phyloP scores from a whole-genome alignment of 2,888 invertebrate genomes.

The Oxystoma pomonae region DNA sequence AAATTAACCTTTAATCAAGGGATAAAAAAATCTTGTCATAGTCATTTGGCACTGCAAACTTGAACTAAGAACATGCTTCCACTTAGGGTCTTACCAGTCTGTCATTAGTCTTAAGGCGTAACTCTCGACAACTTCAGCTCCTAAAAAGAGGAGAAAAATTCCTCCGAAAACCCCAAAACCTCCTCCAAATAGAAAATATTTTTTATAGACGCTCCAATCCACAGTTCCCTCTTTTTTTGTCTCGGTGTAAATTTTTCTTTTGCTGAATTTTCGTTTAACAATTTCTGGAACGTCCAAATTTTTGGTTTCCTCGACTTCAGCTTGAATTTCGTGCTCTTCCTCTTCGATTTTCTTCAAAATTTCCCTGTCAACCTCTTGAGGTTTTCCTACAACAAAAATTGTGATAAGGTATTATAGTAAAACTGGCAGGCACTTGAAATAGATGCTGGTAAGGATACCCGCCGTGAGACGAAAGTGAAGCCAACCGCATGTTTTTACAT shows the following conservation, averaged over 20 bases:
- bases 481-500: too few relatives aligned
- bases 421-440: too few relatives aligned
- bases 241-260: constrained; percentile 35
- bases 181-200: constrained; percentile 37
- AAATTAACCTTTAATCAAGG: too few relatives aligned
- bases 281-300: constrained; percentile 16
- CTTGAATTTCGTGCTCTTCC: constrained; percentile 10
- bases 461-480: too few relatives aligned
- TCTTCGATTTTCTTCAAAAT: constrained; percentile 24
- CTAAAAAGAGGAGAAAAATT: constrained; percentile 30
- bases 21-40: too few relatives aligned
- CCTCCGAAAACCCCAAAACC: constrained; percentile 31
- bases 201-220: constrained; percentile 32
- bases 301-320: constrained; percentile 20
- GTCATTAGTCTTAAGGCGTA: constrained; percentile 33
- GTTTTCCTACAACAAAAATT: constrained; percentile 15
- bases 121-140: constrained; percentile 30
- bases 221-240: constrained; percentile 35
- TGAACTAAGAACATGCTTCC: too few relatives aligned
- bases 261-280: constrained; percentile 6
- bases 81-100: constrained; percentile 34
- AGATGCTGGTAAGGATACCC: too few relatives aligned
- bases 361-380: constrained; percentile 23
- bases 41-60: too few relatives aligned
- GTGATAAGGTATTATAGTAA: too few relatives aligned